These are phyloP conservation scores for Ptychodera flava DNA, from an alignment of 35 echinoderm and acorn worm species.

Conservation along the genomic window DNA sequence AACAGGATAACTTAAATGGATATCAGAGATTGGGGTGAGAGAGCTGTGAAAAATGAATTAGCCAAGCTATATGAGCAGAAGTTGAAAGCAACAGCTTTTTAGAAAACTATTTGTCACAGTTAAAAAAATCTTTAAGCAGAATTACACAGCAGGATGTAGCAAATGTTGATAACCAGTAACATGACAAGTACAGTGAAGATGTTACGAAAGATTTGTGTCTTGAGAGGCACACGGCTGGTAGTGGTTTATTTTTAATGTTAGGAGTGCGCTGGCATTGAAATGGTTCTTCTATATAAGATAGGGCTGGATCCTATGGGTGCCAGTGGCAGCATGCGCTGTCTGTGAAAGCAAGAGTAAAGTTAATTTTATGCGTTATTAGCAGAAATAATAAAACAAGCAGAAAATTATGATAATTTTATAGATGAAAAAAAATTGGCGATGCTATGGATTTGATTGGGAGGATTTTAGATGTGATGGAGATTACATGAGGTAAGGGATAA, in stretches of 20 bases:
- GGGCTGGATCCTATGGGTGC: neutral
- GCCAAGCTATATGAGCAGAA: no score
- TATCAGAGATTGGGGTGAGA: no score
- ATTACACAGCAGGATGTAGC: neutral
- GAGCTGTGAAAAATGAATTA: no score
- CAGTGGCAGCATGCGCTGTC: neutral
- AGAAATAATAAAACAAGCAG: neutral
- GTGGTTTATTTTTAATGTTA: neutral
- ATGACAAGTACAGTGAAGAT: neutral
- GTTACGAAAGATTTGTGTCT: neutral
- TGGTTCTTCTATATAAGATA: neutral
- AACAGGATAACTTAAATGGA: no score
- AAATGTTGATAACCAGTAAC: neutral
- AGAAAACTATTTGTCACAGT: neutral
- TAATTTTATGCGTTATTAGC: neutral
- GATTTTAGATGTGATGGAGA: neutral
- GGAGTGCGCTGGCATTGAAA: neutral
- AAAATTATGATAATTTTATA: neutral
- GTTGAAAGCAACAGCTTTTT: neutral
- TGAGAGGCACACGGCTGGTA: neutral
- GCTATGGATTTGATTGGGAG: neutral
- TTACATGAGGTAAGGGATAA: neutral
- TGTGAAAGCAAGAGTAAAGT: neutral
- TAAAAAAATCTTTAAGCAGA: neutral
- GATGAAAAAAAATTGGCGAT: neutral